Percentiles rank a stretch among this genome's conserved stretches.
phyloP scores from a whole-genome alignment of 1,140 invertebrate species.

The Formica selysi region DNA sequence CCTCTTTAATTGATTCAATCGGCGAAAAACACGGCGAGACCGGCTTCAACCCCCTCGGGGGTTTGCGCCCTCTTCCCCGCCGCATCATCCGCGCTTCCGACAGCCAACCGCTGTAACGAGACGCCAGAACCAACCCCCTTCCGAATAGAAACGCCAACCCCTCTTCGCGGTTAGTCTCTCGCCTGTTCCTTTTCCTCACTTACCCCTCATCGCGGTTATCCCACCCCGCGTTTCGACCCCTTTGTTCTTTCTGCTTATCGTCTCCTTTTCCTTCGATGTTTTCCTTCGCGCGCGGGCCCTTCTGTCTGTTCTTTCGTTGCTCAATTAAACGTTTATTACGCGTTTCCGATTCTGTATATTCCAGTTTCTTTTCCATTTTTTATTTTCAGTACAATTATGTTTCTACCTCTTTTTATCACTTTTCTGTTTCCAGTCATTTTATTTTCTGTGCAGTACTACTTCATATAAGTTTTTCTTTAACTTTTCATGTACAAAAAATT shows the following conservation, averaged over 20 bases:
- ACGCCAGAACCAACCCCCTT: constrained; percentile 73
- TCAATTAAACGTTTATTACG: constrained; percentile 50
- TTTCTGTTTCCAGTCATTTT: constrained; percentile 18
- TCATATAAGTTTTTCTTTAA: not conserved
- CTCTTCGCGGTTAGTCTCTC: constrained; percentile 74
- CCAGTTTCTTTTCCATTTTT: not conserved
- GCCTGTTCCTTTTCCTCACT: constrained; percentile 44
- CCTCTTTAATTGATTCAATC: constrained; percentile 79
- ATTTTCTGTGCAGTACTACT: not conserved
- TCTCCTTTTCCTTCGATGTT: constrained; percentile 41
- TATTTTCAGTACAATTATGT: constrained; percentile 37
- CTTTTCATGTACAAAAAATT: not conserved
- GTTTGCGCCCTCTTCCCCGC: constrained; percentile 67
- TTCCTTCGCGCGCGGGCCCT: constrained; percentile 44
- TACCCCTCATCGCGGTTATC: constrained; percentile 31
- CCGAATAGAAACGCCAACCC: constrained; percentile 75
- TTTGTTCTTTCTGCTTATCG: constrained; percentile 38
- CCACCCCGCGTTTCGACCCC: constrained; percentile 12
- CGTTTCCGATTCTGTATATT: constrained; percentile 5
- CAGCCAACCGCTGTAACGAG: constrained; percentile 78
- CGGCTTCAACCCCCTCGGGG: constrained; percentile 73
- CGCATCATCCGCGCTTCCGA: constrained; percentile 73
- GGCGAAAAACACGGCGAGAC: constrained; percentile 77
- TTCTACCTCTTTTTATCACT: not conserved
- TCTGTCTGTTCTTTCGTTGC: constrained; percentile 31